These are phyloP conservation scores for Patagioenas fasciata DNA, from an alignment of 2,113 vertebrate species.

Conservation along the genomic window DNA sequence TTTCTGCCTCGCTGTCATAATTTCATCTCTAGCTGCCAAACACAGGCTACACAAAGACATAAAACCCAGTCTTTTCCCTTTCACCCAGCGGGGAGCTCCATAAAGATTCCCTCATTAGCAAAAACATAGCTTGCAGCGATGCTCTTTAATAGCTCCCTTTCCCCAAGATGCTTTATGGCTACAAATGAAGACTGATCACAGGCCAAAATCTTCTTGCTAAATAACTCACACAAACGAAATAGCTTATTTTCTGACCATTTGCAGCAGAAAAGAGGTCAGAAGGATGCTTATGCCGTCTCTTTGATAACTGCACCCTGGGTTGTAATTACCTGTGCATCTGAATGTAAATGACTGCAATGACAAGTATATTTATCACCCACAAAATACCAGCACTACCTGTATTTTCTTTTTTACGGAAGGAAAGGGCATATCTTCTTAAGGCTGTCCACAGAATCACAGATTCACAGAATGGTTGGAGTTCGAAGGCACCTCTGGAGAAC, in stretches of 20 bases:
- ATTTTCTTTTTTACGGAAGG: neutral
- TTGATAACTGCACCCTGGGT: neutral
- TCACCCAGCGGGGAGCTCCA: neutral
- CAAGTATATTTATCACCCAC: fast-evolving
- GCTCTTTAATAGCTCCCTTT: neutral
- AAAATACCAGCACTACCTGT: neutral
- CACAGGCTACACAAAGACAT: neutral
- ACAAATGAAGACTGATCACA: neutral
- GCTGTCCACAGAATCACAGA: too few relatives aligned
- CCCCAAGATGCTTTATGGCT: neutral
- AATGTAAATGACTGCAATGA: neutral
- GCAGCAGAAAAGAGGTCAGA: neutral
- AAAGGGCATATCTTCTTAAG: neutral
- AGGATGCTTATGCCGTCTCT: neutral
- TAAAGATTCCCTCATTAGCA: constrained; percentile 27
- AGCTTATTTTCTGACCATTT: neutral
- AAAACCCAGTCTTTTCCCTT: neutral
- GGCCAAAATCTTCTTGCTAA: neutral
- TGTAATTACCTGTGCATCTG: neutral
- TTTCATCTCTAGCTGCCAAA: neutral
- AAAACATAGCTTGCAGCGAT: neutral
- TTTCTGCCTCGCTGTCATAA: neutral
- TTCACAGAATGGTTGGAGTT: too few relatives aligned
- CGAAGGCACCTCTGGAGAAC: too few relatives aligned
- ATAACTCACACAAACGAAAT: neutral